Evolutionary conservation across 2,797 vertebrate genomes (phyloP).

Genomic region (Neomorphus geoffroyi): DNA sequence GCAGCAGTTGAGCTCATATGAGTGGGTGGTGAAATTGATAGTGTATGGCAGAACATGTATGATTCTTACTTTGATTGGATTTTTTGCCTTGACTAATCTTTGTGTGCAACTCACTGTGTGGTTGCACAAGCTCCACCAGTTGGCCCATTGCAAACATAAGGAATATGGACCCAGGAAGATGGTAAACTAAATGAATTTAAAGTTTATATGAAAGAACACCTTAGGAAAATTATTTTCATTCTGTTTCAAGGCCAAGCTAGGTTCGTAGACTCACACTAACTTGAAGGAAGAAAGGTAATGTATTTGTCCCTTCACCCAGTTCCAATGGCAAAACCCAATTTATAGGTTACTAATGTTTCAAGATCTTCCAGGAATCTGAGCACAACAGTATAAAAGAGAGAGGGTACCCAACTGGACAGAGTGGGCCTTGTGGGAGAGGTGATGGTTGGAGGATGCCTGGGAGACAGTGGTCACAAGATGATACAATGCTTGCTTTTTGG

Average conservation of each 20-base stretch:
- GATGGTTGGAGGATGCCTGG: too few species aligned
- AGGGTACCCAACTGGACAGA: too few species aligned
- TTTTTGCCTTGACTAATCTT: neutral
- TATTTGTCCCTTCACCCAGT: neutral
- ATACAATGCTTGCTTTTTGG: too few species aligned
- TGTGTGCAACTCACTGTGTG: neutral
- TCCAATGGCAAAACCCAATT: neutral
- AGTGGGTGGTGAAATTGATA: neutral
- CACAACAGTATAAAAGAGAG: neutral
- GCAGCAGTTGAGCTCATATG: neutral
- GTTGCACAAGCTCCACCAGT: neutral
- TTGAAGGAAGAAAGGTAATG: neutral
- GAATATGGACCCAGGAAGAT: neutral
- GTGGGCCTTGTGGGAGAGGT: too few species aligned
- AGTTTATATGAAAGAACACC: neutral
- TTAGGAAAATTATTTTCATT: neutral
- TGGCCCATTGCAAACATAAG: neutral
- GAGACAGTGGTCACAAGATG: too few species aligned
- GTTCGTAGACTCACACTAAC: neutral
- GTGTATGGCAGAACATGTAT: neutral
- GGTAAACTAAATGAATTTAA: neutral
- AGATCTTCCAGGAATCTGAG: neutral
- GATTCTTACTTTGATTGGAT: neutral
- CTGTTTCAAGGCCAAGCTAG: neutral
- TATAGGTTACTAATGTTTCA: neutral